Evolutionary conservation across 2,888 invertebrate species (phyloP).

Genomic region (Phengaris arion): DNA sequence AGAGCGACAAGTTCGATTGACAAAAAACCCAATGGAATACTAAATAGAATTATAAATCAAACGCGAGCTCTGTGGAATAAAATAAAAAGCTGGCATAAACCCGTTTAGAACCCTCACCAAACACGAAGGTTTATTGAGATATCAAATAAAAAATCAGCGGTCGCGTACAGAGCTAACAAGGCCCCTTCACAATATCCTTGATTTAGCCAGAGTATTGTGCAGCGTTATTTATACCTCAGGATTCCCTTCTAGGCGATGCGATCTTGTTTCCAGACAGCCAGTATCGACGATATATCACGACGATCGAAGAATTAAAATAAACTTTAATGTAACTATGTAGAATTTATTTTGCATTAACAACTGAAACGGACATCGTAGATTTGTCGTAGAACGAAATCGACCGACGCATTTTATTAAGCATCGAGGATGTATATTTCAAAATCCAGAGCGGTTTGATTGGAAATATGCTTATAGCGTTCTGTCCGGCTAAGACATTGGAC

Average conservation of each 20-base stretch:
- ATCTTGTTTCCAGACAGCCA: constrained; percentile 49
- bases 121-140: constrained; percentile 72
- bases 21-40: constrained; percentile 56
- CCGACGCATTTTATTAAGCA: constrained; percentile 75
- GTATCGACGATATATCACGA: constrained; percentile 39
- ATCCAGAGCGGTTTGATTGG: constrained; percentile 69
- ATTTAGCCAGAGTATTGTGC: constrained; percentile 76
- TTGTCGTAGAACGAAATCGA: constrained; percentile 50
- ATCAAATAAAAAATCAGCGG: constrained; percentile 79
- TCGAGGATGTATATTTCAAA: constrained; percentile 61
- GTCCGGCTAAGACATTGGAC: constrained; percentile 56
- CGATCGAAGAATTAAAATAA: background rate
- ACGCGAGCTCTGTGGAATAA: constrained; percentile 50
- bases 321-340: constrained; percentile 20
- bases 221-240: constrained; percentile 73
- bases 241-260: constrained; percentile 58
- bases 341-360: constrained; percentile 35
- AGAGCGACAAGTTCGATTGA: constrained; percentile 50
- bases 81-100: constrained; percentile 50
- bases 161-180: constrained; percentile 69
- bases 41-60: constrained; percentile 74
- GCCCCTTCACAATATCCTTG: constrained; percentile 73
- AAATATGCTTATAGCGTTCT: constrained; percentile 68
- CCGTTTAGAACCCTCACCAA: constrained; percentile 61
- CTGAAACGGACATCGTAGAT: constrained; percentile 34